A percentile compares a stretch with the other conserved stretches of the same genome.
These are phyloP conservation scores for Sisyra nigra DNA, from an alignment of 2,888 invertebrate species.

Conservation along the genomic window DNA sequence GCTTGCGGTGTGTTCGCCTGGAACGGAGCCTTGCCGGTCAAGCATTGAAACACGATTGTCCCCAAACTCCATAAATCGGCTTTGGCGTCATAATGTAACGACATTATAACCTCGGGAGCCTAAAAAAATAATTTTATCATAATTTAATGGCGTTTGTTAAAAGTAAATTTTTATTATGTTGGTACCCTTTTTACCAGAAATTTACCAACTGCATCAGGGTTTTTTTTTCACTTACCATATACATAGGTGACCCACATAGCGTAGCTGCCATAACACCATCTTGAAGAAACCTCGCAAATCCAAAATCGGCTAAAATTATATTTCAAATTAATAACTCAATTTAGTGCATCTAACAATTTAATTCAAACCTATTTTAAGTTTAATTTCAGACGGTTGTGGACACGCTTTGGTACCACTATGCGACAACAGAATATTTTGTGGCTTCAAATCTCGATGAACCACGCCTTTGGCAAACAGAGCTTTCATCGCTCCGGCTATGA, in stretches of 20 bases:
- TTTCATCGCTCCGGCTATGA: slow-evolving; percentile 86
- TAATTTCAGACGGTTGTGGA: slow-evolving; percentile 67
- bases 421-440: slow-evolving; percentile 95
- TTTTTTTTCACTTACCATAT: slow-evolving; percentile 55
- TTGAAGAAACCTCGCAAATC: slow-evolving; percentile 94
- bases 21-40: slow-evolving; percentile 97
- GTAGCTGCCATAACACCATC: slow-evolving; percentile 99
- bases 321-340: neutral
- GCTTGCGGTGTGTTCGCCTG: slow-evolving; percentile 96
- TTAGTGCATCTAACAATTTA: neutral
- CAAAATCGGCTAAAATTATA: slow-evolving; percentile 90
- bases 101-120: slow-evolving; percentile 99
- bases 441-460: slow-evolving; percentile 97
- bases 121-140: slow-evolving; percentile 24
- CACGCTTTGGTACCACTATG: slow-evolving; percentile 51
- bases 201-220: neutral
- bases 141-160: too few species aligned
- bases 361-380: slow-evolving; percentile 77
- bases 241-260: slow-evolving; percentile 98
- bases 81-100: slow-evolving; percentile 94
- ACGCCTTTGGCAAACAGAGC: slow-evolving; percentile 95
- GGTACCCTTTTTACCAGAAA: neutral
- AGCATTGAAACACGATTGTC: slow-evolving; percentile 88
- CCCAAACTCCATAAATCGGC: slow-evolving; percentile 99
- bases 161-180: too few species aligned